Base-by-base conservation (phyloP, 2,888 invertebrate genomes). In the Leptogaster cylindrica region DNA sequence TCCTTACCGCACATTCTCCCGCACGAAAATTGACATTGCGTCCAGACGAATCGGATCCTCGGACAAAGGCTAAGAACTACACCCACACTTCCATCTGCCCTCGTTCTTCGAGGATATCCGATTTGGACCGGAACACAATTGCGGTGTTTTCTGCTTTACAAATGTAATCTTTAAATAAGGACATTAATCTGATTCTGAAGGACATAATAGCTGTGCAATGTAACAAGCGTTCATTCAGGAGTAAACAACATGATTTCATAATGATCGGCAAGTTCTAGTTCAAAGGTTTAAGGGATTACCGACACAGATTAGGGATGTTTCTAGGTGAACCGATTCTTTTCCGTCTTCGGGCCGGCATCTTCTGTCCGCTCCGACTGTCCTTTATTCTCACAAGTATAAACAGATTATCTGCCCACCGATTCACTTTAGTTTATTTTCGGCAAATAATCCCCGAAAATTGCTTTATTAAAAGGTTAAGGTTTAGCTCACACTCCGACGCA, bases 391-490 rank as follows among this genome's bases (percentile, higher is more conserved):
- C 69, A 71, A 70, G 69, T 71, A 79, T 81, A 81, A 81, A 80
- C 77, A 81, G 81, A 81, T 81, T 80, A 80, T 79, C 79, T 78
- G 80, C 81, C 80, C 79, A 76, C 78, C 77, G 78, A 78, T 77
- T 79, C 79, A 76, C 74, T 73, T 72, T 68, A 39, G 28, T 65
- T 41, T 58, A 52, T 51, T 51, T 52, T 41, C 36, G 27, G 20
- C 25, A 51, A 52, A 20, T 41, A 79, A 80, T 79, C 78, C 75
- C 75, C 73, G 77, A 76, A 79, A 80, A 80, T 80, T 80, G 79
- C 79, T 80, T 79, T 80, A 79, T 80, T 80, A 80, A 79, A 77
- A 80, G 78, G 80, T 80, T 79, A 80, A 78, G 77, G 79, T 76
- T 74, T 74, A 75, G 61, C 73, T 76, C 77, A 80, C 79, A 79